Evolutionary conservation across 1,140 invertebrate genomes (phyloP), one percentile per base, ranked within the genome.

Genomic region (Drosophila asahinai): DNA sequence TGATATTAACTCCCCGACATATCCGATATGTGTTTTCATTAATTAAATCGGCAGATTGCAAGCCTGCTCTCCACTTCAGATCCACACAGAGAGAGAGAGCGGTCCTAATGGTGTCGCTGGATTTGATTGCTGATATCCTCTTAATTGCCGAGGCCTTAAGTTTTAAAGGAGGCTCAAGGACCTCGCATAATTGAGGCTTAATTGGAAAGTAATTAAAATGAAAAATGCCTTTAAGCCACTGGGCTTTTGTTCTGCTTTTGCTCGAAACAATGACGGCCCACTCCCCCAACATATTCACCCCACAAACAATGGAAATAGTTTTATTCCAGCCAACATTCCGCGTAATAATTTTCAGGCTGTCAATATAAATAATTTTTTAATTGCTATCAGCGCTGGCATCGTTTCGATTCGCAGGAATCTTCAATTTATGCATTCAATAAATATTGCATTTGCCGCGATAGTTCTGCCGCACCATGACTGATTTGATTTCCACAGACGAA

Each of bases 131-230:
- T n/a, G 25, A 49, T 36, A 60, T 72, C 38, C 67, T 27, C 52
- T 58, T 33, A 48, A 38, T 74, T 57, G 42, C 19, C 33, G 9
- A 17, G 66, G 25, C n/a, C 45, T 59, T 30, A 30, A 38, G 45
- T 51, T 15, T 15, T 22, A 4, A 7, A 5, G 15, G 49, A 45
- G 49, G 33, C 59, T 68, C 54, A 74, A 78, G 63, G 27, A 78
- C 40, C 49, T 11, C 52, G 49, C 79, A 73, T 70, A 90, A 89
- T 84, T 90, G 78, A 42, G 51, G 64, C 73, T 81, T 87, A 87
- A 89, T 89, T 90, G 84, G 74, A 81, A 75, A 75, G 78, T 90
- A 90, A 89, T 90, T 89, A 89, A 89, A 90, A 81, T 84, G 77
- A 72, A 81, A 81, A 81, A 81, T 76, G 52, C 74, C 68, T 83